These are phyloP conservation scores for Temnothorax unifasciatus DNA, from an alignment of 2,888 invertebrate genomes.

Conservation along the genomic window DNA sequence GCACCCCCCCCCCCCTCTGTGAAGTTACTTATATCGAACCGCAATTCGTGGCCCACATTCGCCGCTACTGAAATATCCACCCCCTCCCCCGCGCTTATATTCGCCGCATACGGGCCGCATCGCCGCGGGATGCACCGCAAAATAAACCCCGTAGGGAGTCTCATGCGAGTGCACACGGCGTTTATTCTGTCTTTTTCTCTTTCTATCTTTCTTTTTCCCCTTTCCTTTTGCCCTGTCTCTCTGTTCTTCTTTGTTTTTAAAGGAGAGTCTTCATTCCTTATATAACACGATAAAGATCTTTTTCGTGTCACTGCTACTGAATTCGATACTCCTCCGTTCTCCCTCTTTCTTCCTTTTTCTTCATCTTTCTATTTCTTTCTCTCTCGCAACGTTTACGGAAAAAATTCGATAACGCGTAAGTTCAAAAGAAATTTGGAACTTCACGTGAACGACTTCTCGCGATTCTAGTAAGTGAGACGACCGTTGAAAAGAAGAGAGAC, in stretches of 20 bases:
- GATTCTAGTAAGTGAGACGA: background rate
- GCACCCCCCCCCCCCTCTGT: background rate
- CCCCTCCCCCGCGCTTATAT: background rate
- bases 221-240: background rate
- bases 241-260: conserved; percentile 13
- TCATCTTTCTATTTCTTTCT: too few relatives aligned
- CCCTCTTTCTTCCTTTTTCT: background rate
- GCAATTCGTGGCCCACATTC: conserved; percentile 46
- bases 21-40: conserved; percentile 43
- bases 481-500: background rate
- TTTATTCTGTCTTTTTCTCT: background rate
- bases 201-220: background rate
- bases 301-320: conserved; percentile 33
- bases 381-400: background rate
- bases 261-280: conserved; percentile 38
- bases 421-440: background rate
- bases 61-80: conserved; percentile 31
- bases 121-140: conserved; percentile 51
- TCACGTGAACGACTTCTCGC: background rate
- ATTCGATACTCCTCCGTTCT: conserved; percentile 6
- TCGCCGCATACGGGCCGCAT: conserved; percentile 36
- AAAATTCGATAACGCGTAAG: background rate
- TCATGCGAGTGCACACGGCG: conserved; percentile 15
- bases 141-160: conserved; percentile 48
- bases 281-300: conserved; percentile 41